A percentile compares a stretch with the other conserved stretches of the same genome.
These are phyloP conservation scores for Capitulum mitella DNA, from an alignment of 2,888 invertebrate genomes.

Conservation along the genomic window DNA sequence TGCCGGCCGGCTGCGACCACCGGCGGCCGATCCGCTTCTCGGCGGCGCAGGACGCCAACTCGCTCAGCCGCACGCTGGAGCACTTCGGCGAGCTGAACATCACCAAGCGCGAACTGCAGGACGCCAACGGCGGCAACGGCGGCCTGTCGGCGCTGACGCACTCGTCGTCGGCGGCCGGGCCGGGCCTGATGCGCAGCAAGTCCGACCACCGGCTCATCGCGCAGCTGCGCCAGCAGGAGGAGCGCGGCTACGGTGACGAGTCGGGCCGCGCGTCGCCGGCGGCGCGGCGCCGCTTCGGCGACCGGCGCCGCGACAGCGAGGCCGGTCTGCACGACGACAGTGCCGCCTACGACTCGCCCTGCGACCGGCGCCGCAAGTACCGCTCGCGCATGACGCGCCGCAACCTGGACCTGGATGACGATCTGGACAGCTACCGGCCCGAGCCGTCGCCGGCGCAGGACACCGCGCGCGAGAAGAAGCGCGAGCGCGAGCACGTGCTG, in stretches of 20 bases:
- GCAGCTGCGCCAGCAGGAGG: conserved; percentile 76
- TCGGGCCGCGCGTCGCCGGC: conserved; percentile 51
- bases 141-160: conserved; percentile 28
- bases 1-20: conserved; percentile 58
- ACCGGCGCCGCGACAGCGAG: conserved; percentile 40
- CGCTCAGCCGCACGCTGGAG: conserved; percentile 72
- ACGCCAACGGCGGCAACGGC: conserved; percentile 28
- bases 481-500: conserved; percentile 60
- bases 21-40: conserved; percentile 74
- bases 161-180: conserved; percentile 32
- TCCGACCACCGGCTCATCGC: conserved; percentile 84
- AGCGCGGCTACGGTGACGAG: conserved; percentile 57
- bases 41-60: conserved; percentile 82
- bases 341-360: conserved; percentile 30
- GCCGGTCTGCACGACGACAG: conserved; percentile 29
- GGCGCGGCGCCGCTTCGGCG: conserved; percentile 70
- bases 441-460: conserved; percentile 67
- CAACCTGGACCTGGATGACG: conserved; percentile 34
- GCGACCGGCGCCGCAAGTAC: conserved; percentile 39
- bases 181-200: conserved; percentile 79
- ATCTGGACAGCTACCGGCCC: conserved; percentile 48
- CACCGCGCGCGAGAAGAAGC: conserved; percentile 36
- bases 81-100: conserved; percentile 86
- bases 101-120: conserved; percentile 45
- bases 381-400: conserved; percentile 59